Base-by-base conservation (phyloP, 2,797 vertebrate species). In the Heliangelus exortis region DNA sequence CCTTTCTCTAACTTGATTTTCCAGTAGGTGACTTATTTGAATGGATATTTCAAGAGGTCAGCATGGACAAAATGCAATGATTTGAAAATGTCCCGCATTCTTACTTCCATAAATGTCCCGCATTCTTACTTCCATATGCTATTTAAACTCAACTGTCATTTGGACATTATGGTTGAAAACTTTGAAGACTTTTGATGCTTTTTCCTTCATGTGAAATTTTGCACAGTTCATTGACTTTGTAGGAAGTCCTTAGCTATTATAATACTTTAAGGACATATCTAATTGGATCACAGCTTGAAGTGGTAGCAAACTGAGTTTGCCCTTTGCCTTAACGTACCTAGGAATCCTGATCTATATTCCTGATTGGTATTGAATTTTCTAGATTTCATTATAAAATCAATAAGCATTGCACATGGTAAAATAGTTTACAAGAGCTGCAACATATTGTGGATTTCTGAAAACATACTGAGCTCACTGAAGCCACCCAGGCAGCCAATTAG, bases 361-460 rank as follows among this genome's bases (percentile, higher is more conserved):
- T 98, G 98, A 98, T 98, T 98, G 97, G 95, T 98, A 98, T 98
- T 98, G 98, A 98, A 97, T 98, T 98, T 97, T 98, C 96, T 97
- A 98, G 98, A 98, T 98, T 99, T 98, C 97, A 98, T 98, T 98
- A 98, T 97, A 98, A 98, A 98, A 98, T 98, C 98, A 98, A 98
- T 98, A 98, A 96, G 96, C 45, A 47, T 97, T 97, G 97, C 97
- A 95, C 97, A 95, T 95, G 96, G 97, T 96, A 97, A 98, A 98
- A 97, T 98, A 97, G 97, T 98, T 98, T 98, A 98, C 97, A 98
- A 98, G 97, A 97, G 95, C 96, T 96, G 96, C 97, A 97, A 98
- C 98, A 97, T 97, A 98, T 95, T 97, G 98, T 91, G 97, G 97
- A 97, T 96, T 97, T 97, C 96, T 95, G 97, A 96, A 98, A 98